Evolutionary conservation across 2,113 vertebrate species (phyloP), one percentile per base, ranked within the genome.

Genomic region (Ceuthmochares aereus): DNA sequence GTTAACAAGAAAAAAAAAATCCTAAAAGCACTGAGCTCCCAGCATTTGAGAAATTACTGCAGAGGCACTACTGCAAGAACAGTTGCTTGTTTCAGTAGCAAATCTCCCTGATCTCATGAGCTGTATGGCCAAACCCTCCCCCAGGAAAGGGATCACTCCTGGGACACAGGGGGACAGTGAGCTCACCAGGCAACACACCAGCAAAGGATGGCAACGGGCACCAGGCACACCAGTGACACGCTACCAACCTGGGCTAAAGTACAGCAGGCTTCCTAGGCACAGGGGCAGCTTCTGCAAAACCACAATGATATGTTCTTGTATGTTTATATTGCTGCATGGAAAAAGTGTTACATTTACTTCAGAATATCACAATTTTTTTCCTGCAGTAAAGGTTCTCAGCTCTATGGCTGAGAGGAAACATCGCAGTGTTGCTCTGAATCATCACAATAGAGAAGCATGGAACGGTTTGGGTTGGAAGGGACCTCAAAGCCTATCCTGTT

Each of bases 301-400:
- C n/a, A 43, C 58, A 32, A 10, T 6, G 49, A 43, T 12, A 8
- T 6, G 58, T 9, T 37, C 40, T 25, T 5, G 8, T 17, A 27
- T 36, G 26, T 9, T 18, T 9, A 0, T 29, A 40, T n/a, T 68
- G 62, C 43, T 20, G 15, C 7, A n/a, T 6, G 18, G 32, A 30
- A 55, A 36, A 8, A 6, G 2, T 0, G 3, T 5, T 6, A n/a
- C 11, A 12, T 14, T 26, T 19, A 5, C 12, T 52, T 1, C 21
- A 6, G 34, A 83, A 68, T 2, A 34, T 3, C 5, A 12, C 10
- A 27, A 5, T 3, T 30, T 23, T 43, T 40, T 40, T 40, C 49
- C 47, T 45, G n/a, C 19, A 40, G 55, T 4, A 25, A 67, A 58
- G 0, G 4, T 30, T 49, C 75, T 36, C 45, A 45, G 10, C 5